A percentile compares a stretch with the other conserved stretches of the same genome.
phyloP scores from a whole-genome alignment of 1,140 invertebrate genomes.

The Cyclargus thomasi region DNA sequence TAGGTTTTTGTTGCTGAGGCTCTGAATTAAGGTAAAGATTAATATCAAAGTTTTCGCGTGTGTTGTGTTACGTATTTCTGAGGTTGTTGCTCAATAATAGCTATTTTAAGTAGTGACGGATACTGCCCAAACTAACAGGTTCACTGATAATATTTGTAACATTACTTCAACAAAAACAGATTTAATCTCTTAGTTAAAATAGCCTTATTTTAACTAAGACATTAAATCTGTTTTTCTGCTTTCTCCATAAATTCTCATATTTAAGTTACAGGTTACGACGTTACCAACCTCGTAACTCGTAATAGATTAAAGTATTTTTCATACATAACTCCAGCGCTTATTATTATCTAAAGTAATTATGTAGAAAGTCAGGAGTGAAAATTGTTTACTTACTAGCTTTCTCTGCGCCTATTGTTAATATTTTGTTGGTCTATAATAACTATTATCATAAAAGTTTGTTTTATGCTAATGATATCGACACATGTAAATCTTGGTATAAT shows the following conservation, averaged over 20 bases:
- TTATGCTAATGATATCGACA: background rate
- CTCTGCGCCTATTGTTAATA: constrained; percentile 7
- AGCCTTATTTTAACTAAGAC: no score
- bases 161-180: background rate
- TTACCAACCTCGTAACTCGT: no score
- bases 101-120: constrained; percentile 63
- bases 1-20: background rate
- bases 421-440: background rate
- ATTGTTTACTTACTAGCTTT: background rate
- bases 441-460: background rate
- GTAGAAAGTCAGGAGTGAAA: background rate
- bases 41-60: constrained; percentile 11
- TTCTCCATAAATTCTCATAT: no score
- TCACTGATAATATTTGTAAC: background rate
- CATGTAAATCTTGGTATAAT: no score
- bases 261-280: no score
- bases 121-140: background rate
- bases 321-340: no score
- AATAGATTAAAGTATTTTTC: no score
- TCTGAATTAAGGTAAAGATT: background rate
- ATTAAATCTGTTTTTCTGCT: no score
- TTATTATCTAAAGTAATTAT: constrained; percentile 2
- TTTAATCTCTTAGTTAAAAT: background rate
- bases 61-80: constrained; percentile 29
- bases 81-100: constrained; percentile 41